These are phyloP conservation scores for Troilus luridus DNA, from an alignment of 2,888 invertebrate genomes.

Conservation along the genomic window DNA sequence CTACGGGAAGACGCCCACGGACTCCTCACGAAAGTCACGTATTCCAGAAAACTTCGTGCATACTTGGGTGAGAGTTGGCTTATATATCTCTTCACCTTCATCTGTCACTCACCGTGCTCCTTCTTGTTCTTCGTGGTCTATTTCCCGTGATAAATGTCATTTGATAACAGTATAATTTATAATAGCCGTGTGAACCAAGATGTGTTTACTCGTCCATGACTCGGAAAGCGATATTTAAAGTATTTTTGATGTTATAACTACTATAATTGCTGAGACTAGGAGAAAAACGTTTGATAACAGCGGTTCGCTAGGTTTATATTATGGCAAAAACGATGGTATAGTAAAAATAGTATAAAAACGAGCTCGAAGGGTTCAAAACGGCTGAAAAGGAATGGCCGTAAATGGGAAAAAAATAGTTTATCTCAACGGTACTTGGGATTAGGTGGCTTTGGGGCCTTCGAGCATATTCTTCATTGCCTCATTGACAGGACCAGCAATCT, in stretches of 20 bases:
- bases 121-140: constrained; percentile 12
- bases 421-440: too few relatives aligned
- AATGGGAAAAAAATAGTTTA: too few relatives aligned
- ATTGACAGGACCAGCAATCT: too few relatives aligned
- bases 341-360: too few relatives aligned
- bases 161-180: constrained; percentile 21
- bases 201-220: constrained; percentile 11
- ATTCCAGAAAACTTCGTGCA: neutral
- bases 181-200: constrained; percentile 4
- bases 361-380: too few relatives aligned
- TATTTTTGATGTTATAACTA: neutral
- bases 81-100: constrained; percentile 4
- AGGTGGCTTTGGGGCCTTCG: too few relatives aligned
- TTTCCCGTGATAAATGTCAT: neutral
- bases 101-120: neutral
- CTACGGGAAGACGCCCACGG: neutral
- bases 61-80: neutral
- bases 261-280: neutral
- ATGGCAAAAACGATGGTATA: too few relatives aligned
- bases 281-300: too few relatives aligned
- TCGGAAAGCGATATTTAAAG: neutral
- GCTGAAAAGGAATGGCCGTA: too few relatives aligned
- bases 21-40: neutral
- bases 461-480: too few relatives aligned
- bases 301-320: too few relatives aligned